Evolutionary conservation across 2,797 vertebrate species (phyloP).

Genomic region (Aulostomus chinensis): DNA sequence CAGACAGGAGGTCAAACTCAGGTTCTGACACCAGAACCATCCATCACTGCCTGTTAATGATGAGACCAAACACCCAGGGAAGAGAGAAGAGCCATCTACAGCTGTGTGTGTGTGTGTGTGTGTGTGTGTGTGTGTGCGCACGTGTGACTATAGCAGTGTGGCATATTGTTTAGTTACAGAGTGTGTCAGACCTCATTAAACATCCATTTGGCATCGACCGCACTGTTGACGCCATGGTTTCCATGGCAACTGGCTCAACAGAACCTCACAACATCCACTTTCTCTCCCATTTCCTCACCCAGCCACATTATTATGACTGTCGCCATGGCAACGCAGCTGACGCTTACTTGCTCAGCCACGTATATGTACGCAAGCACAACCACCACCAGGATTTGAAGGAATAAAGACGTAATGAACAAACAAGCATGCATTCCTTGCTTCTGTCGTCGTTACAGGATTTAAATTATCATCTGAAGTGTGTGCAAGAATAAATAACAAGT

Average conservation of each 20-base stretch:
- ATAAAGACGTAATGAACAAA: background rate
- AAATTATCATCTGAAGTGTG: background rate
- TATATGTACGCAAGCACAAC: background rate
- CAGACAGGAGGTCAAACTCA: conserved; percentile 49
- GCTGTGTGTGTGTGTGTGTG: conserved; percentile 2
- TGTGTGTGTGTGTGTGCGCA: conserved; percentile 5
- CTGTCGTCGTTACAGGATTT: conserved; percentile 3
- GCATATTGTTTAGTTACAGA: conserved; percentile 52
- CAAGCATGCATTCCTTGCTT: background rate
- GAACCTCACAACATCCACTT: conserved; percentile 61
- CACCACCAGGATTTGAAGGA: conserved; percentile 10
- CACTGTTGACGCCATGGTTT: conserved; percentile 50
- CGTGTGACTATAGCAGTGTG: conserved; percentile 18
- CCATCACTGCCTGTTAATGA: conserved; percentile 27
- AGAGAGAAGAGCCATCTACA: background rate
- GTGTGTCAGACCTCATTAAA: conserved; percentile 62
- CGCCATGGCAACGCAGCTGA: conserved; percentile 52
- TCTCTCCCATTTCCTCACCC: conserved; percentile 13
- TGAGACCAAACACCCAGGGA: conserved; percentile 4
- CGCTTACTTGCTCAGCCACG: conserved; percentile 12
- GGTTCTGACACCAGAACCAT: conserved; percentile 30
- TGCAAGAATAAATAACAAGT: conserved; percentile 1
- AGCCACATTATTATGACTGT: conserved; percentile 77
- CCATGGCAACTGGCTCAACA: conserved; percentile 71
- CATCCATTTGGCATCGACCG: conserved; percentile 29